Evolutionary conservation across 2,888 invertebrate species (phyloP), one percentile per base, ranked within the genome.

Genomic region (Dynastes grantii): DNA sequence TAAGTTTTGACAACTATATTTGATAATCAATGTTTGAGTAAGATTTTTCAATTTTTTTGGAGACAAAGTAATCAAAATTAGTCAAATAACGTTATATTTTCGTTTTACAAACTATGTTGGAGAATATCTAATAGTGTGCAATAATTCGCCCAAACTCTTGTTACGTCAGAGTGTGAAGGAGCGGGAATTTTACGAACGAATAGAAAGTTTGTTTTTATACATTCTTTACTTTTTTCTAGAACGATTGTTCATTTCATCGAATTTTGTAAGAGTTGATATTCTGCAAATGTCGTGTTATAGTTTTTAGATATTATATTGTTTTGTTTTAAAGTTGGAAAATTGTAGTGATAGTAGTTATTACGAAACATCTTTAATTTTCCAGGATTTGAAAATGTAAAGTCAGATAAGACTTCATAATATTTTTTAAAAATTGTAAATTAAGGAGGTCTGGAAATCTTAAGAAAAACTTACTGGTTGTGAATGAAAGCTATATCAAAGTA

Each of bases 161-260:
- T 55, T 65, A 76, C 63, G 67, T 65, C 67, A 64, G 22, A 22
- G 27, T 32, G 13, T 9, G 16, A 63, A 16, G 53, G 53, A 68
- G 65, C 53, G 53, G 76, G 65, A 65, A 76, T 76, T 53, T 45
- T 22, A 13, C 13, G 45, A 49, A 75, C 61, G 29, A 64, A 76
- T 65, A 68, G 64, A 76, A 76, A 67, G 65, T 67, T 55, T 76
- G 76, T 76, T 55, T 76, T 55, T 40, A 11, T 61, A 40, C 29
- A 49, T 65, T 76, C 45, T 40, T 16, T 32, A 32, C 8, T 49
- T 76, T 67, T 76, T 49, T 27, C 16, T 16, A 64, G 2, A 4
- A 32, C 8, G 45, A 45, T 45, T 9, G 64, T 61, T 76, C 37
- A 22, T 63, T 49, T 49, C 64, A 32, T 29, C 13, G 1, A 32